phyloP scores from a whole-genome alignment of 2,113 vertebrate genomes.

The Puma concolor region DNA sequence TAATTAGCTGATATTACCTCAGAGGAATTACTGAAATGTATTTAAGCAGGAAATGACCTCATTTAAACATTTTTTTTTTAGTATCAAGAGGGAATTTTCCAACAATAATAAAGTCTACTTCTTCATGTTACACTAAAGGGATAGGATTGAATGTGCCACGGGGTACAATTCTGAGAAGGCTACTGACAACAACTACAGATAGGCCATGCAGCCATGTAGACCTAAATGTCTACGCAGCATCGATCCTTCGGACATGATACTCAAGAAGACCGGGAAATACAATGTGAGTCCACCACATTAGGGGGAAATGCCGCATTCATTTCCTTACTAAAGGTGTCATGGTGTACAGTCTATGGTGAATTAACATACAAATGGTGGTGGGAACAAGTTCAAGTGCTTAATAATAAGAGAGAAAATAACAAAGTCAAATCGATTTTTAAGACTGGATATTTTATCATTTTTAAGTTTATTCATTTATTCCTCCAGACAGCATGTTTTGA shows the following conservation, averaged over 20 bases:
- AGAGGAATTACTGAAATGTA: neutral
- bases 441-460: neutral
- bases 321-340: neutral
- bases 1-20: conserved; percentile 19
- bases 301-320: neutral
- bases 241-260: fast-evolving
- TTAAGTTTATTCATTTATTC: neutral
- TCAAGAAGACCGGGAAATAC: neutral
- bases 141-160: neutral
- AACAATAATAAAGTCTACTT: conserved; percentile 24
- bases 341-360: neutral
- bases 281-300: neutral
- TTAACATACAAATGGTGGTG: neutral
- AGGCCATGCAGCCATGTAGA: neutral
- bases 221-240: neutral
- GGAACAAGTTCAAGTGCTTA: neutral
- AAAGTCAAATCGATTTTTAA: neutral
- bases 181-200: neutral
- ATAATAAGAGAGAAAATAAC: neutral
- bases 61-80: neutral
- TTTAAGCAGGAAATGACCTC: conserved; percentile 34
- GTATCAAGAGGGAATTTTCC: neutral
- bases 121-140: neutral
- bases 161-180: neutral
- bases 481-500: neutral